A percentile compares a stretch with the other conserved stretches of the same genome.
Conservation (phyloP, 2,113 vertebrate species). For the Scatophagus argus region DNA sequence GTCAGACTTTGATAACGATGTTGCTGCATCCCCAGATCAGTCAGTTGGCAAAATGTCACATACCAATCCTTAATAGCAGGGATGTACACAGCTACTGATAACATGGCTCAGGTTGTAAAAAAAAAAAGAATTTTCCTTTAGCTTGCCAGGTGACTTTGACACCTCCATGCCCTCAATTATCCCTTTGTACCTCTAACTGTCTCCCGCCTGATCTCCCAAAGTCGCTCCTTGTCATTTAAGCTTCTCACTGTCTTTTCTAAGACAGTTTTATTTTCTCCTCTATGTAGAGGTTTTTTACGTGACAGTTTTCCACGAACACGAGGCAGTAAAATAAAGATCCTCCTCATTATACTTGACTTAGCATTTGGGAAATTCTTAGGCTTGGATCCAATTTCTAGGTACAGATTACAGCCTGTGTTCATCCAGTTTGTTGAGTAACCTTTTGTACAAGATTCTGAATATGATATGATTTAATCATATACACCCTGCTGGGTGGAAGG, state of each 20-base stretch:
- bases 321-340: slow-evolving; percentile 18
- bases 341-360: slow-evolving; percentile 25
- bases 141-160: slow-evolving; percentile 38
- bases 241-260: slow-evolving; percentile 19
- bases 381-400: slow-evolving; percentile 32
- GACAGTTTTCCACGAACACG: slow-evolving; percentile 37
- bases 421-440: slow-evolving; percentile 23
- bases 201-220: slow-evolving; percentile 32
- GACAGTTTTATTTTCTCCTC: slow-evolving; percentile 39
- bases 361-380: slow-evolving; percentile 9
- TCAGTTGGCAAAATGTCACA: slow-evolving; percentile 17
- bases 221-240: slow-evolving; percentile 57
- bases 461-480: slow-evolving; percentile 44
- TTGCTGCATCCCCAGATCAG: neutral
- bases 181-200: slow-evolving; percentile 42
- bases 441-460: slow-evolving; percentile 33
- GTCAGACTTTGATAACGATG: neutral
- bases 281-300: slow-evolving; percentile 17
- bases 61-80: neutral
- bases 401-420: slow-evolving; percentile 10
- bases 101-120: slow-evolving; percentile 1
- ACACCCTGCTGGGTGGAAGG: slow-evolving; percentile 32
- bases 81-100: slow-evolving; percentile 10
- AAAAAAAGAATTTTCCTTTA: neutral
- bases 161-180: slow-evolving; percentile 65